Percentiles rank a stretch among this genome's conserved stretches.
phyloP scores from a whole-genome alignment of 2,888 invertebrate species.

The Callinectes sapidus region DNA sequence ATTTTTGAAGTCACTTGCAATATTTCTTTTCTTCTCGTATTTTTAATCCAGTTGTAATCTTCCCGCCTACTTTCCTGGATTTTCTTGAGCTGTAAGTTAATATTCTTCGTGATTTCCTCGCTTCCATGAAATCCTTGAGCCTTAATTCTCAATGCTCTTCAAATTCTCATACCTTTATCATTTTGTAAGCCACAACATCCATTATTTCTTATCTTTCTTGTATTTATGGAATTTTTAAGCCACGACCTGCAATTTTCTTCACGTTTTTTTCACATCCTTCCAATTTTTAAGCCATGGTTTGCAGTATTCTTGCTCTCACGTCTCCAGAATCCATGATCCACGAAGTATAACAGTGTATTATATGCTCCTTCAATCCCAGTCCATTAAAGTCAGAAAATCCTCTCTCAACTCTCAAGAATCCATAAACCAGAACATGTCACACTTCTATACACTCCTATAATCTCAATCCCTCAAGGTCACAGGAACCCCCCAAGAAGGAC shows the following conservation, averaged over 20 bases:
- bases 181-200: neutral
- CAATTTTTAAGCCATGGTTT: neutral
- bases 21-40: neutral
- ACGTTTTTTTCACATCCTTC: neutral
- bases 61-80: no score
- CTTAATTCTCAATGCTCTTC: no score
- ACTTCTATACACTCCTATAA: neutral
- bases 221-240: neutral
- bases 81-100: no score
- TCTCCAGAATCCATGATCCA: neutral
- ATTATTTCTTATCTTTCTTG: neutral
- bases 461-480: neutral
- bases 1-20: neutral
- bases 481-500: neutral
- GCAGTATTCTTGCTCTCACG: no score
- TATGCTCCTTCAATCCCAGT: neutral
- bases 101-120: no score
- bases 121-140: no score
- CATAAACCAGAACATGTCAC: neutral
- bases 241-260: neutral
- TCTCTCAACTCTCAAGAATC: no score
- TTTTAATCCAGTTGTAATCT: neutral
- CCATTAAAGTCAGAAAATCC: neutral
- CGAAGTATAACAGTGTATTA: neutral
- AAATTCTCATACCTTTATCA: no score